phyloP scores from a whole-genome alignment of 2,797 vertebrate genomes.

The Premnoplex brunnescens region DNA sequence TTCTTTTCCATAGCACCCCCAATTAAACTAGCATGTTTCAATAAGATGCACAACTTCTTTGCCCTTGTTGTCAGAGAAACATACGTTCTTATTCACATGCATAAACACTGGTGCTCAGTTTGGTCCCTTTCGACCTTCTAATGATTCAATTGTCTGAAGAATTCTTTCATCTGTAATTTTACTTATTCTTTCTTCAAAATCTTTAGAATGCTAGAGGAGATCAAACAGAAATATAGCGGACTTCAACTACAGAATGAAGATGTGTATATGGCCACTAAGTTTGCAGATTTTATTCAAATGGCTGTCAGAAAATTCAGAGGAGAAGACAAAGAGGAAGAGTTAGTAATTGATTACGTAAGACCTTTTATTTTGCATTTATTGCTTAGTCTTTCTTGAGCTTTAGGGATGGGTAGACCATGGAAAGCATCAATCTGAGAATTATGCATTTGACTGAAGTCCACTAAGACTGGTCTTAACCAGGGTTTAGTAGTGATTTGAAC shows the following conservation, averaged over 20 bases:
- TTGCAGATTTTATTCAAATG: slow-evolving; percentile 92
- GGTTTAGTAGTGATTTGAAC: not conserved
- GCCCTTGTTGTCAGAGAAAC: not conserved
- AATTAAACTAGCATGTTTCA: not conserved
- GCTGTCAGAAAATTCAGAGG: slow-evolving; percentile 88
- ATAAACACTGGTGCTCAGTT: not conserved
- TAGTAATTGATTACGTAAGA: slow-evolving; percentile 87
- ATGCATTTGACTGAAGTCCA: not conserved
- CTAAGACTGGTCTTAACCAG: not conserved
- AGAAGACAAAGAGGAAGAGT: slow-evolving; percentile 86
- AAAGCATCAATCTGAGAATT: not conserved
- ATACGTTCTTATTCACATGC: not conserved
- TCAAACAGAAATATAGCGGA: slow-evolving; percentile 86
- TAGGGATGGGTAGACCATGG: not conserved
- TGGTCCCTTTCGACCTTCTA: not conserved
- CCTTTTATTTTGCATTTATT: not conserved
- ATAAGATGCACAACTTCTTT: not conserved
- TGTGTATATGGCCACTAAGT: slow-evolving; percentile 93
- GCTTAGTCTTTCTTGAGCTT: not conserved
- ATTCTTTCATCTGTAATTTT: not conserved
- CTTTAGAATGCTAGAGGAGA: slow-evolving; percentile 90
- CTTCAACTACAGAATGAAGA: slow-evolving; percentile 92
- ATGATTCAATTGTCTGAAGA: not conserved
- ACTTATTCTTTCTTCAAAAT: not conserved
- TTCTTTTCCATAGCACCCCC: not conserved